Base-by-base conservation (phyloP, 1,140 invertebrate species). In the Drosophila guanche region DNA sequence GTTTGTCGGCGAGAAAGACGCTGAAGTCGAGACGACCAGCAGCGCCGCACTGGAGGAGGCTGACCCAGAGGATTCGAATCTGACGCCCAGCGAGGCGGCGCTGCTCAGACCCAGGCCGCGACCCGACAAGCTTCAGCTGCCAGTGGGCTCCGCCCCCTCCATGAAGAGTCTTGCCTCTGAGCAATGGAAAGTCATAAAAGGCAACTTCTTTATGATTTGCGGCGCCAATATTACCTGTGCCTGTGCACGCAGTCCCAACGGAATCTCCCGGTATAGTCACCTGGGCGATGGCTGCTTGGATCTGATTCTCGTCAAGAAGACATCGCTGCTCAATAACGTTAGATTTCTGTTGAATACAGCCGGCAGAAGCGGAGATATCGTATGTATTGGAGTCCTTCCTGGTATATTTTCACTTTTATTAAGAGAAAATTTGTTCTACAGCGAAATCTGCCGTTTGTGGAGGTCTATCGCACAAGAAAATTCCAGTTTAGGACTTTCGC, bases 201-300 rank as follows among this genome's bases (percentile, higher is more conserved):
- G 95, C 0, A 94, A 94, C 85, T 97, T 96, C 92, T 94, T 96
- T 66, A 95, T 96, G 93, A 94, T 97, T 3, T 96, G 95, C 77
- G 94, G 94, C 25, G 95, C 95, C 2, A 96, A 95, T 75, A 94
- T 96, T n/a, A 95, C 94, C n/a, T 97, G 96, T 90, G 94, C 95
- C 0, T 97, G 96, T 90, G 92, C 92, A 7, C 93, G 95, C 54
- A 95, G 94, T 81, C 95, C 95, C 1, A 94, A 95, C 78, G 96
- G 96, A 59, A 94, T 97, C 70, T 95, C 95, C 54, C 95, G 96
- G 0, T 94, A 94, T 61, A 95, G 95, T 92, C 96, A 97, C 90
- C 92, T 97, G 5, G 96, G 96, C 1, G 96, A 97, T 91, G 97
- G 97, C 14, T 95, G 94, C 86, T 92, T 96, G 46, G 96, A 97